A percentile compares a stretch with the other conserved stretches of the same genome.
phyloP scores from a whole-genome alignment of 2,888 invertebrate genomes.

The Tryphoninae sp. region DNA sequence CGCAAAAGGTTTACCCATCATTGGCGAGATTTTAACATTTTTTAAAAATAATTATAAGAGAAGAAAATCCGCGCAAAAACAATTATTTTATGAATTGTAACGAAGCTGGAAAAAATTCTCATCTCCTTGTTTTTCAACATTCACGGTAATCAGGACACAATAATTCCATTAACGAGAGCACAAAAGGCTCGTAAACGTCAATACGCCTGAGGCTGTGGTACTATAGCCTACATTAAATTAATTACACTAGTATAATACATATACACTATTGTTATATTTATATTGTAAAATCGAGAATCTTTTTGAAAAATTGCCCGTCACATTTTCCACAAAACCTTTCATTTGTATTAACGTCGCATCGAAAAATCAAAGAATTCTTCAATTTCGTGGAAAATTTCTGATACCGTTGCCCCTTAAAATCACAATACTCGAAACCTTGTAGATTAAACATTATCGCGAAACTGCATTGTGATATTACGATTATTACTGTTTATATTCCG shows the following conservation, averaged over 20 bases:
- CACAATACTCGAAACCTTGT: background rate
- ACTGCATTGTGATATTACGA: constrained; percentile 58
- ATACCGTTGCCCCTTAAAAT: background rate
- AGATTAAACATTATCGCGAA: constrained; percentile 26
- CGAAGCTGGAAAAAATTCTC: background rate
- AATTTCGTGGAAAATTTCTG: background rate
- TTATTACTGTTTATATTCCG: constrained; percentile 36
- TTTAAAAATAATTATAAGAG: constrained; percentile 5
- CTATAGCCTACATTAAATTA: background rate
- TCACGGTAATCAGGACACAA: background rate
- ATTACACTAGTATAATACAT: background rate
- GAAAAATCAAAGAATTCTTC: background rate
- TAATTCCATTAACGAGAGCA: background rate
- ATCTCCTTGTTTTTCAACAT: background rate
- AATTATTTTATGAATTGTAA: constrained; percentile 5
- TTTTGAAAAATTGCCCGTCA: background rate
- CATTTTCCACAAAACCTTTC: background rate
- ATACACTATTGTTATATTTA: background rate
- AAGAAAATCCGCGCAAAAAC: background rate
- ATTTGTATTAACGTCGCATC: background rate
- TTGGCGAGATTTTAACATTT: constrained; percentile 3
- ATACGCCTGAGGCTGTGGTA: background rate
- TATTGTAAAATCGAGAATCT: background rate
- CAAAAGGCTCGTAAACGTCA: background rate
- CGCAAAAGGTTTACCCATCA: constrained; percentile 12